Conservation (phyloP, 2,888 invertebrate genomes). For the Amorpha juglandis region DNA sequence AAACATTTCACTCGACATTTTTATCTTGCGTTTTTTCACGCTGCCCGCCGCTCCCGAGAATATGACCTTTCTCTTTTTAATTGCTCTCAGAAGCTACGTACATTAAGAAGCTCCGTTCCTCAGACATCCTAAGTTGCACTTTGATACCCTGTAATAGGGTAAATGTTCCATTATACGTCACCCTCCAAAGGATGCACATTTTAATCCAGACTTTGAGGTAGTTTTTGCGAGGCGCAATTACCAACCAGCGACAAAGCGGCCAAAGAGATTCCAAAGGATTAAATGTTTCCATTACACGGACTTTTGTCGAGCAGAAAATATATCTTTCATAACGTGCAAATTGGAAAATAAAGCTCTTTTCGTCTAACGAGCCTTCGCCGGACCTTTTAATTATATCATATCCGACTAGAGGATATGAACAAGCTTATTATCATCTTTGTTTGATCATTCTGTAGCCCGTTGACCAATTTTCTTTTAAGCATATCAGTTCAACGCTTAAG, state of each 20-base stretch:
- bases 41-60: slow-evolving; percentile 37
- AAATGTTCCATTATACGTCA: slow-evolving; percentile 35
- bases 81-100: slow-evolving; percentile 56
- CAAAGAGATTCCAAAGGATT: slow-evolving; percentile 68
- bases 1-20: slow-evolving; percentile 20
- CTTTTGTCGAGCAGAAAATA: slow-evolving; percentile 50
- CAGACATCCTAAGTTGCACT: slow-evolving; percentile 38
- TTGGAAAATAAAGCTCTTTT: slow-evolving; percentile 34
- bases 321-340: slow-evolving; percentile 35
- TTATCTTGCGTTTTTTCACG: slow-evolving; percentile 25
- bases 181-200: slow-evolving; percentile 53
- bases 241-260: slow-evolving; percentile 60
- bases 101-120: slow-evolving; percentile 37
- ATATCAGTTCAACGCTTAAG: too few relatives aligned
- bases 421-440: slow-evolving; percentile 1
- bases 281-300: slow-evolving; percentile 71
- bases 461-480: too few relatives aligned
- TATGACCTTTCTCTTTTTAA: slow-evolving; percentile 65
- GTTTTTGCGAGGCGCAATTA: slow-evolving; percentile 71
- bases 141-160: slow-evolving; percentile 40
- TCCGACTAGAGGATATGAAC: background rate
- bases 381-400: slow-evolving; percentile 20
- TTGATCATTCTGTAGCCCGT: background rate
- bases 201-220: slow-evolving; percentile 69
- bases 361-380: slow-evolving; percentile 26